Evolutionary conservation across 2,113 vertebrate genomes (phyloP).

Genomic region (Pollachius pollachius): DNA sequence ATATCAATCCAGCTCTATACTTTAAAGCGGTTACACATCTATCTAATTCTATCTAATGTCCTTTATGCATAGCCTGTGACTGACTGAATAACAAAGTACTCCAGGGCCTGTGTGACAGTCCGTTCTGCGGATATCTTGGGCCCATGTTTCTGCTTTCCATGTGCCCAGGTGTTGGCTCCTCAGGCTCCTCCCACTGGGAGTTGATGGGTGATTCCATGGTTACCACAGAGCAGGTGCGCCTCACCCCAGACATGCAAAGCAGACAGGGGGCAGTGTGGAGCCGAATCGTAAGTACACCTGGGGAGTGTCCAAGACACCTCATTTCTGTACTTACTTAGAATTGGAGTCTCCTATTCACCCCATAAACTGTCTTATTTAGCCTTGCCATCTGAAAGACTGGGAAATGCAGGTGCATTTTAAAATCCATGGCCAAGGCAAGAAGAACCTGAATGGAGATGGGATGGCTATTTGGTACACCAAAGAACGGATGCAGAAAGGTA

Average conservation of each 20-base stretch:
- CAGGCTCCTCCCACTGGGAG: constrained; percentile 89
- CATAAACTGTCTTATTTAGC: constrained; percentile 64
- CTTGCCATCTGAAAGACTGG: constrained; percentile 92
- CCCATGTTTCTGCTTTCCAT: constrained; percentile 3
- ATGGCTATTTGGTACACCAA: constrained; percentile 96
- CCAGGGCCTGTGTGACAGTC: not conserved
- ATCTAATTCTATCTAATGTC: no score
- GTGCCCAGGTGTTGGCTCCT: constrained; percentile 82
- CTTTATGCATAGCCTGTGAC: no score
- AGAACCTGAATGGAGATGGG: constrained; percentile 93
- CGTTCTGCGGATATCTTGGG: not conserved
- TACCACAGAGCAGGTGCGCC: constrained; percentile 89
- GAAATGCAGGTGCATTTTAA: constrained; percentile 97
- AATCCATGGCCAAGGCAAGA: constrained; percentile 94
- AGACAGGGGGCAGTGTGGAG: constrained; percentile 94
- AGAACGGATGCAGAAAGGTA: constrained; percentile 91
- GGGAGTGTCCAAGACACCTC: no score
- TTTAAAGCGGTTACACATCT: no score
- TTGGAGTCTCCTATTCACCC: not conserved
- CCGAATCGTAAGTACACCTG: constrained; percentile 81
- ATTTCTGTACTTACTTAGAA: no score
- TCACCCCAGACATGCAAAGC: constrained; percentile 93
- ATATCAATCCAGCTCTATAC: no score
- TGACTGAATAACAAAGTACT: not conserved
- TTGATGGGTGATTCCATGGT: constrained; percentile 91